Evolutionary conservation across 2,888 invertebrate species (phyloP).

Genomic region (Acleris holmiana): DNA sequence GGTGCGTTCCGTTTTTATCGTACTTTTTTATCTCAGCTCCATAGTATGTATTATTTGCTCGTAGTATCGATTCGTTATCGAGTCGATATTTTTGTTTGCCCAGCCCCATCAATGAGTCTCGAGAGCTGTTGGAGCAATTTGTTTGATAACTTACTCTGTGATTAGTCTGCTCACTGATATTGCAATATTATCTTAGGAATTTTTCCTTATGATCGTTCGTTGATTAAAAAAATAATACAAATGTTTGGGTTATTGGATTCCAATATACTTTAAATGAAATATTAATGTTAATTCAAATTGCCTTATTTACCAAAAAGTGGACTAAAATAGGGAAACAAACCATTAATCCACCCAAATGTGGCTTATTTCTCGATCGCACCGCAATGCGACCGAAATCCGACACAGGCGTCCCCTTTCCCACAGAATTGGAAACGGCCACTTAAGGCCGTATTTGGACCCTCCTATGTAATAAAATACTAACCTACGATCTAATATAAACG

Average conservation of each 20-base stretch:
- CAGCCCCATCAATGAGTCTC: constrained; percentile 73
- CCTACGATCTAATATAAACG: constrained; percentile 75
- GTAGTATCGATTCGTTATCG: constrained; percentile 78
- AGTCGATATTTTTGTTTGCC: constrained; percentile 79
- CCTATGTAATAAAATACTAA: constrained; percentile 80
- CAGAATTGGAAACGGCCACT: constrained; percentile 58
- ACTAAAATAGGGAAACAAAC: constrained; percentile 21
- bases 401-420: constrained; percentile 64
- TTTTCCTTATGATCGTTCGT: constrained; percentile 55
- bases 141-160: constrained; percentile 75
- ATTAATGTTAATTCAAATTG: neutral
- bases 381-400: constrained; percentile 59
- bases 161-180: constrained; percentile 69
- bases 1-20: constrained; percentile 64
- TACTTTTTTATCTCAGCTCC: constrained; percentile 43
- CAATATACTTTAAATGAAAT: too few relatives aligned
- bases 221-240: too few relatives aligned
- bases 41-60: constrained; percentile 58
- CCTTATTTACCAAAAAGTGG: neutral
- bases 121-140: constrained; percentile 81
- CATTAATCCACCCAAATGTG: constrained; percentile 37
- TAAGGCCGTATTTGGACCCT: constrained; percentile 69
- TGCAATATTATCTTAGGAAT: constrained; percentile 66
- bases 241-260: too few relatives aligned
- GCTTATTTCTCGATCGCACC: constrained; percentile 56